Conservation (phyloP, 2,113 vertebrate genomes). For the Gymnocephalus cernua region DNA sequence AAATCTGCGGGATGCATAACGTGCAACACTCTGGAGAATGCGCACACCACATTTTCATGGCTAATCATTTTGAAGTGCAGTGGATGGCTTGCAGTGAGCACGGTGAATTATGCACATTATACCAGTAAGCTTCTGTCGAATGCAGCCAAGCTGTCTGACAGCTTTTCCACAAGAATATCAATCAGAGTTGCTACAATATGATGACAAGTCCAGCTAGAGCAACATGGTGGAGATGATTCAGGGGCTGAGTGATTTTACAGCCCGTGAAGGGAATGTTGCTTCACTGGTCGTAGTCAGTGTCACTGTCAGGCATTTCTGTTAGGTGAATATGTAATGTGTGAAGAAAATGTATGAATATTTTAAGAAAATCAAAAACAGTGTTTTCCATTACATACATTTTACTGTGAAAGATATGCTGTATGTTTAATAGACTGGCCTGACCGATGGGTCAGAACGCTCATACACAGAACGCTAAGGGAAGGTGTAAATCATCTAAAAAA, state of each 20-base stretch:
- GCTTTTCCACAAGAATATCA: slow-evolving; percentile 71
- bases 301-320: background rate
- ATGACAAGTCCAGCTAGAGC: slow-evolving; percentile 73
- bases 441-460: background rate
- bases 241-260: slow-evolving; percentile 67
- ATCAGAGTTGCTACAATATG: slow-evolving; percentile 68
- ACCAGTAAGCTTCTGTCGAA: slow-evolving; percentile 60
- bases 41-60: slow-evolving; percentile 62
- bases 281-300: slow-evolving; percentile 28
- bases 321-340: background rate
- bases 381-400: background rate
- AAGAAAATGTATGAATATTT: background rate
- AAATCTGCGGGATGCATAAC: slow-evolving; percentile 41
- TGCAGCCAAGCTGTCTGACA: slow-evolving; percentile 61
- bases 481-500: background rate
- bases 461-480: background rate
- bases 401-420: background rate
- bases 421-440: background rate
- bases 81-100: slow-evolving; percentile 59
- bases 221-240: slow-evolving; percentile 66
- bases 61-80: slow-evolving; percentile 67
- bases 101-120: slow-evolving; percentile 66
- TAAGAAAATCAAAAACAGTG: background rate
- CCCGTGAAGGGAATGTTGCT: slow-evolving; percentile 32
- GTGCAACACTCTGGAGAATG: slow-evolving; percentile 45